Base-by-base conservation (phyloP, 2,113 vertebrate species). In the Grallaria varia region DNA sequence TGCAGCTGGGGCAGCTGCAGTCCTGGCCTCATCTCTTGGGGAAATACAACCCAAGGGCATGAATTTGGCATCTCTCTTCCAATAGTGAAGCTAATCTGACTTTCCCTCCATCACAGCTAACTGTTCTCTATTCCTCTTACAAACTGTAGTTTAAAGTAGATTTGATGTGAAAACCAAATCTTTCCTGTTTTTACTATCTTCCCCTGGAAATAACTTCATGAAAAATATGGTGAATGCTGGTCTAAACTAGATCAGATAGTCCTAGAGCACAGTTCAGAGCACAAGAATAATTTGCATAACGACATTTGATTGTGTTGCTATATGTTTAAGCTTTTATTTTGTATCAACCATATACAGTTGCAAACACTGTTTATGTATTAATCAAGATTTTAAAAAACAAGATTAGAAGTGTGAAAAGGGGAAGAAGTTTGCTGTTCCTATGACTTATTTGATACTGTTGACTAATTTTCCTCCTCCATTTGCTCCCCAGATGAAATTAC, bases 401-500 rank as follows among this genome's bases (percentile, higher is more conserved):
- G 31, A 35, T 16, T 50, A 66, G 19, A 84, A 27, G 20, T 63
- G 47, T 81, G 74, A 84, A 44, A 77, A 77, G 20, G 53, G n/a
- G 24, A 92, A 58, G 25, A 92, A 53, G 23, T n/a, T 75, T 88
- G 28, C 62, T 92, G 52, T 79, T 84, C 24, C 25, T 75, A 1
- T 72, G 44, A 49, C 13, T 62, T 35, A 53, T 89, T 37, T 90
- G 52, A 19, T 56, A 67, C 31, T 52, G 8, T 14, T n/a, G 59
- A 22, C 30, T 84, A 37, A 72, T 44, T 75, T 84, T 81, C 31
- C 14, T 93, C 13, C 28, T 84, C 15, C 22, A 31, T 44, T 90
- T 76, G 33, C 60, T 4, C 24, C 15, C 11, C 92, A 99, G 99
- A 99, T 97, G 99, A 99, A 94, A 98, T 99, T 92, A 95, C 98